Conservation (phyloP, 2,888 invertebrate genomes). For the Melitaea athalia region DNA sequence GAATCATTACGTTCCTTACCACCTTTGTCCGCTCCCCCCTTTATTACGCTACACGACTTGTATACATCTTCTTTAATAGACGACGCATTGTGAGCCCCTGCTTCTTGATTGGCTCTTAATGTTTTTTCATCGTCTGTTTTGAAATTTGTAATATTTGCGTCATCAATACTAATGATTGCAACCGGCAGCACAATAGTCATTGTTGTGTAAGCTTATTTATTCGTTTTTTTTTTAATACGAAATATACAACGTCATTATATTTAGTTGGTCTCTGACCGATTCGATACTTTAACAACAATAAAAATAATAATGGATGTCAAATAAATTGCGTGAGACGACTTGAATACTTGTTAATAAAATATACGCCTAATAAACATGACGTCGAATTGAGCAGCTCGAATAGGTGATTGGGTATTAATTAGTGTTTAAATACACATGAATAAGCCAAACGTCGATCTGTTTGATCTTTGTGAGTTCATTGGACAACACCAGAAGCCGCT, state of each 20-base stretch:
- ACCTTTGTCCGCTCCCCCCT: constrained; percentile 70
- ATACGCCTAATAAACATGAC: constrained; percentile 47
- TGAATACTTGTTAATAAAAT: constrained; percentile 44
- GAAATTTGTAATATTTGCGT: constrained; percentile 74
- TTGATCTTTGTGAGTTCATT: neutral
- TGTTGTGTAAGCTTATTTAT: constrained; percentile 67
- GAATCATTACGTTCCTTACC: constrained; percentile 77
- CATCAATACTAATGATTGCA: constrained; percentile 81
- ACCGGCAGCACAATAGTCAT: constrained; percentile 75
- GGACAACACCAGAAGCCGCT: neutral
- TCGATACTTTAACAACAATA: constrained; percentile 66
- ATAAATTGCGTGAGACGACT: constrained; percentile 45
- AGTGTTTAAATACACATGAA: constrained; percentile 37
- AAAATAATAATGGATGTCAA: constrained; percentile 56
- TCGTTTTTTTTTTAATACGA: constrained; percentile 60
- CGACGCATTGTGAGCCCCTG: constrained; percentile 52
- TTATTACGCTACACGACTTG: constrained; percentile 69
- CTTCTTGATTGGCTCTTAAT: constrained; percentile 74
- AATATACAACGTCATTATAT: constrained; percentile 77
- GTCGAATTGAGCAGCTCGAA: constrained; percentile 40
- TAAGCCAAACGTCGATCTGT: constrained; percentile 9
- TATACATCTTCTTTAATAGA: constrained; percentile 62
- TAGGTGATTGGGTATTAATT: constrained; percentile 41
- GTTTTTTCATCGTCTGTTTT: constrained; percentile 69
- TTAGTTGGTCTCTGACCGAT: constrained; percentile 71